A percentile compares a stretch with the other conserved stretches of the same genome.
phyloP scores from a whole-genome alignment of 2,888 invertebrate species.

The Cheilosia variabilis region DNA sequence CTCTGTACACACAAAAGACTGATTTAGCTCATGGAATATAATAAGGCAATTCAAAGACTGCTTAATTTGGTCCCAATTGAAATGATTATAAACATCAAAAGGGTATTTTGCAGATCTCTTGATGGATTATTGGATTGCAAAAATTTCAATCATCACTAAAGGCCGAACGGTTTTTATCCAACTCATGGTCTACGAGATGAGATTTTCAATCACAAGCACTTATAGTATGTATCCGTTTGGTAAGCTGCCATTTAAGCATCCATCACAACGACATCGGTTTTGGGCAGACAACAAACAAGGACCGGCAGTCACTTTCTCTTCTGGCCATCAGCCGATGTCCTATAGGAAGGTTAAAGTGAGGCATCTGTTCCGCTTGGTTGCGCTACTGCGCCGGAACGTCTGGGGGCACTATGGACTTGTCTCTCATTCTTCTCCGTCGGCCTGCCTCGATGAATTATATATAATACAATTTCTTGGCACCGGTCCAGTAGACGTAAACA shows the following conservation, averaged over 20 bases:
- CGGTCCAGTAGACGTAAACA: conserved; percentile 35
- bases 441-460: conserved; percentile 31
- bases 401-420: conserved; percentile 2
- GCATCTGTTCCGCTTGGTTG: conserved; percentile 34
- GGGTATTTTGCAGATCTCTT: background rate
- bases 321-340: conserved; percentile 1
- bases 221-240: background rate
- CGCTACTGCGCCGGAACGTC: conserved; percentile 23
- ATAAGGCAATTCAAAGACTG: background rate
- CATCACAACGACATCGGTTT: conserved; percentile 30
- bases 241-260: conserved; percentile 33
- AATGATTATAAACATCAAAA: conserved; percentile 17
- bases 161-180: background rate
- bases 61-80: conserved; percentile 4
- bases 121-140: conserved; percentile 10
- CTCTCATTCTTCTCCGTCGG: background rate
- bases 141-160: conserved; percentile 15
- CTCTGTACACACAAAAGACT: background rate
- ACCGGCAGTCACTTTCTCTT: conserved; percentile 11
- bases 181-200: conserved; percentile 9
- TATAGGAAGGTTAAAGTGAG: conserved; percentile 25
- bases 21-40: conserved; percentile 3
- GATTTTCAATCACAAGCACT: conserved; percentile 15
- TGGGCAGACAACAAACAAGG: conserved; percentile 12
- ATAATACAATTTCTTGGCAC: conserved; percentile 43